phyloP scores from a whole-genome alignment of 2,797 vertebrate species.

The Mustela erminea region DNA sequence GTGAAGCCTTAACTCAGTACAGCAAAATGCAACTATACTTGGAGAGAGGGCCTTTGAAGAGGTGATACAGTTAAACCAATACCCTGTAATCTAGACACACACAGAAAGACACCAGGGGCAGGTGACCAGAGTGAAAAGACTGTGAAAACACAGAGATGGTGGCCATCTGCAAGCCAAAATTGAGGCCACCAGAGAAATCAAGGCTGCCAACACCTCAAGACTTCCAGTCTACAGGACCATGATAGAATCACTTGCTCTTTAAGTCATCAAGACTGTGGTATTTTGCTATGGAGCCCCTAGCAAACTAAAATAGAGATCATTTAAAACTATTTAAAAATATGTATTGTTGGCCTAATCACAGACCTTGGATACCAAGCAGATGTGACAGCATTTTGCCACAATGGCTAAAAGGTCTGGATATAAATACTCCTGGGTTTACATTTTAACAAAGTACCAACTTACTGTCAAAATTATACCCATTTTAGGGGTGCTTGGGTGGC shows the following conservation, averaged over 20 bases:
- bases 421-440: neutral
- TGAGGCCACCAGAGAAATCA: neutral
- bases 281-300: neutral
- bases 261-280: neutral
- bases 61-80: neutral
- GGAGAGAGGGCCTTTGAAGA: neutral
- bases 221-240: neutral
- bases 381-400: neutral
- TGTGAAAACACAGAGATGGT: neutral
- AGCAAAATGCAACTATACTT: neutral
- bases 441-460: neutral
- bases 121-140: neutral
- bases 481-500: too few relatives aligned
- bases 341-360: neutral
- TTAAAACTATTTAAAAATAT: neutral
- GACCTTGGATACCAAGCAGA: constrained; percentile 7
- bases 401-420: neutral
- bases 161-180: neutral
- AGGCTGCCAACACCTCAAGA: neutral
- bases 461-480: neutral
- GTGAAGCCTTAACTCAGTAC: neutral
- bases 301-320: neutral
- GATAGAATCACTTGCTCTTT: neutral
- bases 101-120: fast-evolving
- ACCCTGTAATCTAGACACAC: neutral